Evolutionary conservation across 2,888 invertebrate species (phyloP).

Genomic region (Eutolmus rufibarbis): DNA sequence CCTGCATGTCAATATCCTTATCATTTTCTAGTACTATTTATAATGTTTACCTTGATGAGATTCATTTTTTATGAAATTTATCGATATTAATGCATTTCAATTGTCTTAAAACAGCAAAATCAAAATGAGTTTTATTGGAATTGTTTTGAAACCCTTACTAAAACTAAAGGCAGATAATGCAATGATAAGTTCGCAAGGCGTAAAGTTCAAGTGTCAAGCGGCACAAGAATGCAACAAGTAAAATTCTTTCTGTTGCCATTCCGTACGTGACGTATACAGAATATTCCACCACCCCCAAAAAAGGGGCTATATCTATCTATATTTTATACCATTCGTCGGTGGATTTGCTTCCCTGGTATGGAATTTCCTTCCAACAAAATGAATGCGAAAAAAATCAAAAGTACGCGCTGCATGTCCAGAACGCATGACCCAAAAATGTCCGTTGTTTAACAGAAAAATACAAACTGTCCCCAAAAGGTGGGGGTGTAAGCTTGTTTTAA

Average conservation of each 20-base stretch:
- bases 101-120: not conserved
- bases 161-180: not conserved
- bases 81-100: too few species aligned
- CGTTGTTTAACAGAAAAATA: not conserved
- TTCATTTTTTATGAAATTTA: too few species aligned
- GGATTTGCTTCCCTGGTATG: not conserved
- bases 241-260: not conserved
- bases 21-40: too few species aligned
- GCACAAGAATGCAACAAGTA: constrained; percentile 10
- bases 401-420: not conserved
- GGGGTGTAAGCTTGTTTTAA: constrained; percentile 32
- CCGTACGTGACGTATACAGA: not conserved
- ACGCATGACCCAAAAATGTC: constrained; percentile 9
- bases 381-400: not conserved
- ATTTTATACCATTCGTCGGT: not conserved
- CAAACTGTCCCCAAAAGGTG: not conserved
- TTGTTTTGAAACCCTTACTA: not conserved
- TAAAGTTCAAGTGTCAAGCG: not conserved
- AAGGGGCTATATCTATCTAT: not conserved
- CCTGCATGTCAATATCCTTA: too few species aligned
- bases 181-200: not conserved
- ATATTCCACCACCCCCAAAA: not conserved
- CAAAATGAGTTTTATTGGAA: not conserved
- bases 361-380: not conserved
- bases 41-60: too few species aligned